Evolutionary conservation across 2,113 vertebrate species (phyloP), one percentile per base, ranked within the genome.

Genomic region (Rynchops niger): DNA sequence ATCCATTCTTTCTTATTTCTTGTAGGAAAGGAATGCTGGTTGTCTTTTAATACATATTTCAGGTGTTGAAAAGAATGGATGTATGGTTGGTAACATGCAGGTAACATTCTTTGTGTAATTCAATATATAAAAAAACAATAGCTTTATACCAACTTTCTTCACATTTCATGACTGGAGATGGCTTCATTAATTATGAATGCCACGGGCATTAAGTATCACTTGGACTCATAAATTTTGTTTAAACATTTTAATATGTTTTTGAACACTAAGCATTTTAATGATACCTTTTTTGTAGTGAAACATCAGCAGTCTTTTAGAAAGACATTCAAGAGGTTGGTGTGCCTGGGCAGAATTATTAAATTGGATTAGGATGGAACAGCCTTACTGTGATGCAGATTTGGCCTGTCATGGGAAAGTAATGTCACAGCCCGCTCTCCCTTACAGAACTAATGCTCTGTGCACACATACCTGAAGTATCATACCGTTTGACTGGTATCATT

Each of bases 101-200:
- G 70, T 92, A 94, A 94, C 21, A 40, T 4, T 27, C 34, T 42
- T 77, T 82, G 92, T 79, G 52, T 88, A 90, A 92, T 93, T 84
- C 96, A 97, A 96, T 86, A 62, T 65, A 82, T 70, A 88, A 95
- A 96, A 90, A 71, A 25, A 38, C 74, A 93, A 50, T 85, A n/a
- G 20, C 32, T 95, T 97, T 95, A 74, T 93, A 36, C 25, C 9
- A 11, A 47, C 43, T 32, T 53, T 62, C 43, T 97, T 97, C 91
- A 55, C 53, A 89, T 95, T 97, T 96, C 89, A 87, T 92, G 86
- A 96, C 87, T 96, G 88, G 85, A 97, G 89, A 95, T 93, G 30
- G 20, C 59, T 88, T 97, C 83, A 94, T 95, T 96, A 95, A 42
- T 93, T 85, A 89, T 49, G 59, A 97, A 77, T 90, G 89, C 30